Conservation (phyloP, 2,888 invertebrate genomes). For the Lepidochrysops patricia region DNA sequence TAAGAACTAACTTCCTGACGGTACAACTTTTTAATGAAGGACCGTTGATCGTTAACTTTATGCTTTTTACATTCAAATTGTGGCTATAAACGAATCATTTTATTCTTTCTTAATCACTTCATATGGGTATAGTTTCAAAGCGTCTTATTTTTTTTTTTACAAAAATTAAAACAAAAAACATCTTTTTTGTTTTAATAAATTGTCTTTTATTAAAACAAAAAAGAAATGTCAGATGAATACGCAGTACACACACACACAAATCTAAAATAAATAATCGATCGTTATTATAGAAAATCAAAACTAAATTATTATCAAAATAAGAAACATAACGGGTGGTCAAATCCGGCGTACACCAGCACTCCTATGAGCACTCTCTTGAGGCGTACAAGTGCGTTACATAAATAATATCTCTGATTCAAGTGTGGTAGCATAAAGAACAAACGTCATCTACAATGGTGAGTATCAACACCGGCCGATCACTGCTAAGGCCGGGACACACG, state of each 20-base stretch:
- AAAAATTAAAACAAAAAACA: no score
- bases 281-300: neutral
- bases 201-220: no score
- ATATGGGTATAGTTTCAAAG: neutral
- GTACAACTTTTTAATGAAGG: neutral
- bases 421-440: constrained; percentile 24
- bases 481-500: constrained; percentile 38
- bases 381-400: constrained; percentile 12
- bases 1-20: neutral
- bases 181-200: no score
- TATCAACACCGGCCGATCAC: constrained; percentile 26
- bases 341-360: neutral
- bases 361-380: neutral
- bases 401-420: constrained; percentile 14
- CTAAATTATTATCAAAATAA: neutral
- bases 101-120: neutral
- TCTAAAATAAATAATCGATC: neutral
- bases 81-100: neutral
- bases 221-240: no score
- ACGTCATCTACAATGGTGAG: constrained; percentile 28
- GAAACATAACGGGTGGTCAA: neutral
- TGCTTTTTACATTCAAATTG: neutral
- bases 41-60: neutral
- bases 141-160: neutral
- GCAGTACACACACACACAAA: no score